Percentiles rank a stretch among this genome's conserved stretches.
Conservation (phyloP, 2,888 invertebrate genomes). For the Drymonia ruficornis region DNA sequence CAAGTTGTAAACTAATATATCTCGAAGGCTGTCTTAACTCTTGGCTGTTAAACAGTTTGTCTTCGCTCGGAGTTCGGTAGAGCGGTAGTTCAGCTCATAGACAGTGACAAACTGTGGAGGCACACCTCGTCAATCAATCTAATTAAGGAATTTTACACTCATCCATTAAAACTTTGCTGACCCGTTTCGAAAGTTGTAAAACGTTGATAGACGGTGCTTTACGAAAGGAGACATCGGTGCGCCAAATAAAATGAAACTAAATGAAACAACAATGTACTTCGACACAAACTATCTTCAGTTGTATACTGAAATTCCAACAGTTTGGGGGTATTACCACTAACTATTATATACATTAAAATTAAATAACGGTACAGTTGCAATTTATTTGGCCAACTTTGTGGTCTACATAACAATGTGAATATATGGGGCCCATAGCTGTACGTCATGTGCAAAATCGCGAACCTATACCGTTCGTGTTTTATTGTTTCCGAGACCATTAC, state of each 20-base stretch:
- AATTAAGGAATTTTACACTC: conserved; percentile 66
- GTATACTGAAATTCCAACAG: not conserved
- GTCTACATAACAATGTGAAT: no score
- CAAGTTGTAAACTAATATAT: conserved; percentile 37
- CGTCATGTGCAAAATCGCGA: conserved; percentile 44
- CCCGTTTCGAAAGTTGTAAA: conserved; percentile 53
- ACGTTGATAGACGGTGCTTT: conserved; percentile 36
- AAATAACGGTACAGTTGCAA: no score
- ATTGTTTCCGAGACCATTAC: conserved; percentile 67
- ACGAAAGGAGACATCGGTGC: conserved; percentile 22
- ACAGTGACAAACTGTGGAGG: conserved; percentile 49
- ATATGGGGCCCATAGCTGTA: conserved; percentile 21
- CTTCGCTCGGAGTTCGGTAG: conserved; percentile 32
- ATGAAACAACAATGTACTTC: conserved; percentile 9
- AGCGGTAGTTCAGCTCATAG: conserved; percentile 36
- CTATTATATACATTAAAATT: no score
- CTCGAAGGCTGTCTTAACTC: conserved; percentile 25
- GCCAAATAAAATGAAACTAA: conserved; percentile 5
- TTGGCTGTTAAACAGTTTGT: conserved; percentile 32
- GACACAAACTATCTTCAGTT: conserved; percentile 12
- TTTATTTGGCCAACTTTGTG: no score
- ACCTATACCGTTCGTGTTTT: conserved; percentile 53
- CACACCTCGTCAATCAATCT: conserved; percentile 63
- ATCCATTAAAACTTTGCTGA: conserved; percentile 65
- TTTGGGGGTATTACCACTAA: not conserved